phyloP scores from a whole-genome alignment of 2,113 vertebrate genomes.

The Campylomormyrus numenius region DNA sequence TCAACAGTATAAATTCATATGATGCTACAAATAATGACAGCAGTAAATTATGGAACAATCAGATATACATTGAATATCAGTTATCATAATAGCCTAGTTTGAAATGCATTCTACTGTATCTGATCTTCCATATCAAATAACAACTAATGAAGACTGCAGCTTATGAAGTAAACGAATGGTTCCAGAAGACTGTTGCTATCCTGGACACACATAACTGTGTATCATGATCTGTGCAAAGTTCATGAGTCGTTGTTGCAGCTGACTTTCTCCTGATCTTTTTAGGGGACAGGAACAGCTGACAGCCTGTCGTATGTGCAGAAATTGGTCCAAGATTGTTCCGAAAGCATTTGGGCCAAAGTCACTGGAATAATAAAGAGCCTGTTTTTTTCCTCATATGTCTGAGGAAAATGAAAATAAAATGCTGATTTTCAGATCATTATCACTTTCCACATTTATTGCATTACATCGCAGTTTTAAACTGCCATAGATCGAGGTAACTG shows the following conservation, averaged over 20 bases:
- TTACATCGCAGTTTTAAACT: slow-evolving; percentile 41
- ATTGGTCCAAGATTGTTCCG: background rate
- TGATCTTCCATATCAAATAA: background rate
- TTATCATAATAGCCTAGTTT: background rate
- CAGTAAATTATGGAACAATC: background rate
- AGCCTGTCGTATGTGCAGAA: background rate
- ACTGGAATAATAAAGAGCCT: background rate
- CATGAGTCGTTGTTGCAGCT: background rate
- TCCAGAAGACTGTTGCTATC: background rate
- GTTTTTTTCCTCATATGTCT: background rate
- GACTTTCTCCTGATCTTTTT: background rate
- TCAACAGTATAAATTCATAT: background rate
- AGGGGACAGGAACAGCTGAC: slow-evolving; percentile 4
- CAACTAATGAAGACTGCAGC: background rate
- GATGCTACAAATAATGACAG: background rate
- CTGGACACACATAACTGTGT: background rate
- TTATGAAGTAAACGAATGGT: background rate
- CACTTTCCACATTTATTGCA: background rate
- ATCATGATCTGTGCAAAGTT: background rate
- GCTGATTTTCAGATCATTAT: background rate
- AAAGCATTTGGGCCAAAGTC: background rate
- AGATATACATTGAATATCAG: background rate
- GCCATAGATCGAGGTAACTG: slow-evolving; percentile 20
- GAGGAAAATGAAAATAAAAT: background rate
- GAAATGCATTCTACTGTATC: background rate